Evolutionary conservation across 2,113 vertebrate species (phyloP).

Genomic region (Columba livia): DNA sequence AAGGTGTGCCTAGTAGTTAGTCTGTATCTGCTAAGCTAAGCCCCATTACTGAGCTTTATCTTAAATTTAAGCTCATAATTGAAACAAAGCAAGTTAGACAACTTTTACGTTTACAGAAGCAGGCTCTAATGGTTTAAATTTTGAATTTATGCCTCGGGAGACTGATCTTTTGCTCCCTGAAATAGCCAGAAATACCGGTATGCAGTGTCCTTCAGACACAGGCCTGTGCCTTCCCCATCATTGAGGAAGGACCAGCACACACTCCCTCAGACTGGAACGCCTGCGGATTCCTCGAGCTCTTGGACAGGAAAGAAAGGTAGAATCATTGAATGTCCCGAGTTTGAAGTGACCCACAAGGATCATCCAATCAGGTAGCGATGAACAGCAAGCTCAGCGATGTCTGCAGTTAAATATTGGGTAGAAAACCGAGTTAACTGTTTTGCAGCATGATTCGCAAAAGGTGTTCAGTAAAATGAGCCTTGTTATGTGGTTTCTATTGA

Average conservation of each 20-base stretch:
- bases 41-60: background rate
- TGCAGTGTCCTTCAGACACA: background rate
- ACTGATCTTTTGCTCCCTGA: background rate
- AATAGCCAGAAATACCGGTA: background rate
- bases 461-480: background rate
- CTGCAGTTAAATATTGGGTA: background rate
- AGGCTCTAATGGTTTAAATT: background rate
- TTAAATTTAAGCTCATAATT: background rate
- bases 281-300: no score
- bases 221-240: fast-evolving
- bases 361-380: background rate
- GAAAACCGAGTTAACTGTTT: background rate
- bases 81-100: background rate
- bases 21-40: background rate
- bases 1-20: background rate
- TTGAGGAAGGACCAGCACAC: background rate
- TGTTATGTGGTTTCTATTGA: background rate
- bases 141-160: background rate
- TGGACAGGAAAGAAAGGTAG: background rate
- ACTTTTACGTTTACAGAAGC: background rate
- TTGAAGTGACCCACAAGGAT: no score
- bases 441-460: background rate
- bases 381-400: fast-evolving
- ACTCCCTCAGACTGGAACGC: background rate
- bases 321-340: no score